These are phyloP conservation scores for Drosophila infuscata DNA, from an alignment of 2,888 invertebrate genomes.

Conservation along the genomic window DNA sequence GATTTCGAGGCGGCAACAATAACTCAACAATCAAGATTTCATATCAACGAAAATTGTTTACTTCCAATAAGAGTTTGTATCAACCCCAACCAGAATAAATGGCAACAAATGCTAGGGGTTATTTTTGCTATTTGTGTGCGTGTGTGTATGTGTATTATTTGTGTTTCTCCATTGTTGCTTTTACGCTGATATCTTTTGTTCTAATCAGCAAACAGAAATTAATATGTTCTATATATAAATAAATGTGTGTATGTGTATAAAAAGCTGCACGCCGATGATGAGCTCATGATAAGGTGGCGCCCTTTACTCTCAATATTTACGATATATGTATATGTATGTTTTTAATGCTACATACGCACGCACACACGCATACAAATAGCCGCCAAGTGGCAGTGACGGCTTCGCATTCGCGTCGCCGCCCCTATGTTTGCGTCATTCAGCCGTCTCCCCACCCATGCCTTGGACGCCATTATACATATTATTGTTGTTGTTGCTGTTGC, in stretches of 20 bases:
- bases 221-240: slow-evolving; percentile 1
- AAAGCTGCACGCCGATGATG: slow-evolving; percentile 33
- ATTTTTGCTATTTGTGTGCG: slow-evolving; percentile 34
- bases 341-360: slow-evolving; percentile 17
- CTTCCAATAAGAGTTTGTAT: slow-evolving; percentile 44
- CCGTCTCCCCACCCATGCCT: slow-evolving; percentile 25
- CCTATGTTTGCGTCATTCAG: slow-evolving; percentile 46
- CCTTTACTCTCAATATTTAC: slow-evolving; percentile 25
- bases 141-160: slow-evolving; percentile 18
- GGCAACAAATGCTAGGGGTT: slow-evolving; percentile 54
- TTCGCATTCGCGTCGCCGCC: slow-evolving; percentile 43
- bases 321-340: slow-evolving; percentile 9
- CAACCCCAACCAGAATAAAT: slow-evolving; percentile 58
- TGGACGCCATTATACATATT: slow-evolving; percentile 35
- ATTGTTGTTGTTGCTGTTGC: slow-evolving; percentile 26
- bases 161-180: slow-evolving; percentile 32
- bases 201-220: slow-evolving; percentile 19
- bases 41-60: slow-evolving; percentile 52
- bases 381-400: slow-evolving; percentile 26
- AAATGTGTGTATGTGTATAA: slow-evolving; percentile 6
- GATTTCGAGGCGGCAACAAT: slow-evolving; percentile 23
- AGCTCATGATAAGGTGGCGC: slow-evolving; percentile 57
- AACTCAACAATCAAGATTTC: slow-evolving; percentile 22
- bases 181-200: slow-evolving; percentile 25
- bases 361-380: slow-evolving; percentile 15